phyloP scores from a whole-genome alignment of 92 coral and sea anemone species.

The Porites lobata region DNA sequence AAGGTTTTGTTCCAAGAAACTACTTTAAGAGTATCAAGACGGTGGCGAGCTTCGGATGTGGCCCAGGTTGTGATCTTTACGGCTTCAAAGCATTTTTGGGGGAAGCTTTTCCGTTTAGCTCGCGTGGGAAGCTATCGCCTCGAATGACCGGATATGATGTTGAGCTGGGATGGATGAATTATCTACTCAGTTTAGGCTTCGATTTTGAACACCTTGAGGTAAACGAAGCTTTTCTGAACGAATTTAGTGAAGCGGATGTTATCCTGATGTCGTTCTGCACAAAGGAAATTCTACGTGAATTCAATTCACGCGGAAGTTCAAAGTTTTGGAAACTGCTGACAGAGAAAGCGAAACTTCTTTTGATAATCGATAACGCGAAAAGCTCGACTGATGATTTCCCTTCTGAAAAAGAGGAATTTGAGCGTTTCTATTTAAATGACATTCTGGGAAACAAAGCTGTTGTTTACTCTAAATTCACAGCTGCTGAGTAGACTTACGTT shows the following conservation, averaged over 20 bases:
- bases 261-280: slow-evolving; percentile 61
- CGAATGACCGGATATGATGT: slow-evolving; percentile 64
- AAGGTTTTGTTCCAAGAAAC: slow-evolving; percentile 21
- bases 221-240: slow-evolving; percentile 21
- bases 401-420: slow-evolving; percentile 28
- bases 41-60: slow-evolving; percentile 70
- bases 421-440: slow-evolving; percentile 21
- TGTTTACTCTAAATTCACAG: slow-evolving; percentile 26
- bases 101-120: slow-evolving; percentile 71
- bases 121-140: slow-evolving; percentile 36
- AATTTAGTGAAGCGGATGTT: slow-evolving; percentile 63
- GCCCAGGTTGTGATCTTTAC: slow-evolving; percentile 75
- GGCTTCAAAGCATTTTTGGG: slow-evolving; percentile 71
- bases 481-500: neutral
- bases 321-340: slow-evolving; percentile 60
- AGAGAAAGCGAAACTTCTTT: slow-evolving; percentile 67
- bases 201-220: slow-evolving; percentile 58
- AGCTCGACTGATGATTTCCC: neutral
- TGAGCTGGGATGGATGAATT: slow-evolving; percentile 83
- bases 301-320: neutral
- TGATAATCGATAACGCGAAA: slow-evolving; percentile 62
- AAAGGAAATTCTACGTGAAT: slow-evolving; percentile 27
- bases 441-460: slow-evolving; percentile 18
- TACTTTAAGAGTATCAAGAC: slow-evolving; percentile 47
- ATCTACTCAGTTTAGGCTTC: slow-evolving; percentile 61